Percentiles rank a stretch among this genome's conserved stretches.
phyloP scores from a whole-genome alignment of 1,140 invertebrate genomes.

The Bursaphelenchus mucronatus region DNA sequence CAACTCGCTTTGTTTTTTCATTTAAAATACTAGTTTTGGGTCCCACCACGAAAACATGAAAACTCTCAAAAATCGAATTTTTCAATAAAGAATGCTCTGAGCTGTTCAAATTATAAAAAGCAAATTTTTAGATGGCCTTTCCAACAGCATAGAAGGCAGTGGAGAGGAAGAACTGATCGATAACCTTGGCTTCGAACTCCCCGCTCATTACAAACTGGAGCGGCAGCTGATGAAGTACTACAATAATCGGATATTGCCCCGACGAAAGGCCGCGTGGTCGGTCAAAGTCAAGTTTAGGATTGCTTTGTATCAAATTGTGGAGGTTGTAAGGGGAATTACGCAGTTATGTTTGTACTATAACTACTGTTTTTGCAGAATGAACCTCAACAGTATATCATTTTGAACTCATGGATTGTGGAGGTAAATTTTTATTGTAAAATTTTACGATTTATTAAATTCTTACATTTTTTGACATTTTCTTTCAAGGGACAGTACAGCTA shows the following conservation, averaged over 20 bases:
- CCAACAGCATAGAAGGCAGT: constrained; percentile 6
- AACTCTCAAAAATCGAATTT: no score
- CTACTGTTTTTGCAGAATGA: constrained; percentile 54
- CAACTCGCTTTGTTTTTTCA: no score
- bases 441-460: no score
- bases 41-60: no score
- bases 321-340: constrained; percentile 41
- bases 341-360: no score
- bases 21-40: no score
- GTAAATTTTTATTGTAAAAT: no score
- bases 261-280: constrained; percentile 22
- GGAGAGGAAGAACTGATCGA: constrained; percentile 24
- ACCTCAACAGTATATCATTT: constrained; percentile 52
- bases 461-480: no score
- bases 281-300: constrained; percentile 51
- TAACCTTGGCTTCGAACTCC: constrained; percentile 9
- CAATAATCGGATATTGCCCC: constrained; percentile 32
- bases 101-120: no score
- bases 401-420: constrained; percentile 59
- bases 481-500: no score
- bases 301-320: constrained; percentile 56
- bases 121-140: no score
- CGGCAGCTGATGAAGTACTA: constrained; percentile 37
- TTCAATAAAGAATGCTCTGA: no score
- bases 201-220: constrained; percentile 37